Percentiles rank a stretch among this genome's conserved stretches.
These are phyloP conservation scores for Linyphia triangularis DNA, from an alignment of 2,888 invertebrate genomes.

Conservation along the genomic window DNA sequence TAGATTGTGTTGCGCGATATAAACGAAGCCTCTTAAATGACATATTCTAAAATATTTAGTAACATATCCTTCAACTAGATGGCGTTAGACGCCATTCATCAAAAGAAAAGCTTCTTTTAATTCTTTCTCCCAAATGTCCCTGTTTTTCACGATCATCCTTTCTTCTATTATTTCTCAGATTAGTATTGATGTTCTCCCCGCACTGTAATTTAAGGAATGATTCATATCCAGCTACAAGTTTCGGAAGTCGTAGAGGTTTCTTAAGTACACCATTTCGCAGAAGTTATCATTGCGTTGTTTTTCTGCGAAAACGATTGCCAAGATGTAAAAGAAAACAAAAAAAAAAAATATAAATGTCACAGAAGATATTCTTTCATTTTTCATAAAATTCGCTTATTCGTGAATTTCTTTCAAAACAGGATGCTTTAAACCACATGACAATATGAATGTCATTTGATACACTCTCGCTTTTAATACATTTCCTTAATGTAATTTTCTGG, in stretches of 20 bases:
- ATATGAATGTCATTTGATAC: too few species aligned
- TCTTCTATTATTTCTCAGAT: slow-evolving; percentile 41
- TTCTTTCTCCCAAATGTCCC: neutral
- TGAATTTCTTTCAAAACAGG: too few species aligned
- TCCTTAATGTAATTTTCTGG: too few species aligned
- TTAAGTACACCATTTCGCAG: neutral
- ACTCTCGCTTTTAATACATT: too few species aligned
- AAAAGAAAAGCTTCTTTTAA: neutral
- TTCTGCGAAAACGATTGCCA: neutral
- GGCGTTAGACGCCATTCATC: neutral
- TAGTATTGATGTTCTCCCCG: slow-evolving; percentile 52
- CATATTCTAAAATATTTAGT: too few species aligned
- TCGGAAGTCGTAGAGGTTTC: neutral
- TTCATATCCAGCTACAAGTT: slow-evolving; percentile 18
- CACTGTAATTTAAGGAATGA: slow-evolving; percentile 40
- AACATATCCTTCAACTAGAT: slow-evolving; percentile 12
- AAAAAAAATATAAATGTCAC: neutral
- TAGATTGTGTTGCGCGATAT: too few species aligned
- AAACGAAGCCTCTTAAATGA: too few species aligned
- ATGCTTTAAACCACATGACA: too few species aligned
- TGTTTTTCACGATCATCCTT: neutral
- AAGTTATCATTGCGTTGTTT: slow-evolving; percentile 32
- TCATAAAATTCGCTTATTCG: too few species aligned
- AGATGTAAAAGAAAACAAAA: neutral
- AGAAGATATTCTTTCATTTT: neutral